Percentiles rank a stretch among this genome's conserved stretches.
Conservation (phyloP, 2,113 vertebrate genomes). For the Mormyrus iriodes region DNA sequence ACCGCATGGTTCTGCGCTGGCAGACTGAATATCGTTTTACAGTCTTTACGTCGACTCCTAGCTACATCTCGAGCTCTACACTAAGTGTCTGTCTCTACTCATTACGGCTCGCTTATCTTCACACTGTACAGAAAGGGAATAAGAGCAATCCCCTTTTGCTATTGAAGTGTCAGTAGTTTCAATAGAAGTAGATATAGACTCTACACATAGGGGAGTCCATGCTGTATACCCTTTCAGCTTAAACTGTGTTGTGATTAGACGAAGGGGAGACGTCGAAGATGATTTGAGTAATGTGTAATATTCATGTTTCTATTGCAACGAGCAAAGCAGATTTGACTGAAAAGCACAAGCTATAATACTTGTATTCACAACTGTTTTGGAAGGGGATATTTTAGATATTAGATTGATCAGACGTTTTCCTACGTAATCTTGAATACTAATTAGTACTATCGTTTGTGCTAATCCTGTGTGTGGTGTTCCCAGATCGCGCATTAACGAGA, state of each 20-base stretch:
- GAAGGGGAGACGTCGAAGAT: not conserved
- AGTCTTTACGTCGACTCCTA: not conserved
- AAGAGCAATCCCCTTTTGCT: not conserved
- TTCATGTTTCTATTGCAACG: not conserved
- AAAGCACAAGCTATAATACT: conserved; percentile 6
- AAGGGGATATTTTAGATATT: not conserved
- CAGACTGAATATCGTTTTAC: not conserved
- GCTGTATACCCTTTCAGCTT: not conserved
- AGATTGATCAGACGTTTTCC: not conserved
- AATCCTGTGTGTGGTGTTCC: not conserved
- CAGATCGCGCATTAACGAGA: not conserved
- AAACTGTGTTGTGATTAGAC: not conserved
- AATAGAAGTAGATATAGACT: not conserved
- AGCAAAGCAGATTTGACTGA: not conserved
- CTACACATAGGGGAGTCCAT: not conserved
- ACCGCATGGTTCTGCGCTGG: not conserved
- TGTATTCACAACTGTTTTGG: not conserved
- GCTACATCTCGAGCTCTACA: not conserved
- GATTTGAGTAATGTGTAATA: not conserved
- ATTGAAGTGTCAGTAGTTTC: not conserved
- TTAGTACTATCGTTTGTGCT: not conserved
- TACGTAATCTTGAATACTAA: not conserved
- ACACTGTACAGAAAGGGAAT: not conserved
- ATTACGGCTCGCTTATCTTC: not conserved
- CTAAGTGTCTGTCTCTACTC: not conserved